A percentile compares a stretch with the other conserved stretches of the same genome.
Conservation (phyloP, 2,888 invertebrate species). For the Trissonchulus latispiculum region DNA sequence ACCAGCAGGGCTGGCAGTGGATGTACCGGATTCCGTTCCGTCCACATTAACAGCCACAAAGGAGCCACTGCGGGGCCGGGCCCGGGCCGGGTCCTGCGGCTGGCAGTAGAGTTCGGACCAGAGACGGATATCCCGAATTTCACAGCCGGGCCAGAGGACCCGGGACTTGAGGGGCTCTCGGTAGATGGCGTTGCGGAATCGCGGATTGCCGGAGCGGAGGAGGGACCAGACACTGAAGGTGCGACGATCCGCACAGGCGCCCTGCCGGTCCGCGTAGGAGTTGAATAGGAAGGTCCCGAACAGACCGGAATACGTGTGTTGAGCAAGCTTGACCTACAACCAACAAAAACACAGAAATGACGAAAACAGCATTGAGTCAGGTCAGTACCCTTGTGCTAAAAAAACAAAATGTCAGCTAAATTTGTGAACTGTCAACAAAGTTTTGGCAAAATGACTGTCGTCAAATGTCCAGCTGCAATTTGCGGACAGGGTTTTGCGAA, state of each 20-base stretch:
- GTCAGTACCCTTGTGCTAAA: too few relatives aligned
- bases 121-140: constrained; percentile 3
- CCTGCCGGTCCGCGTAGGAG: constrained; percentile 47
- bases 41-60: not conserved
- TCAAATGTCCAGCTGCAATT: too few relatives aligned
- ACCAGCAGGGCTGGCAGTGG: too few relatives aligned
- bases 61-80: not conserved
- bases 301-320: constrained; percentile 87
- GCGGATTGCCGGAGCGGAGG: constrained; percentile 50
- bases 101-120: constrained; percentile 14
- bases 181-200: constrained; percentile 59
- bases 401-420: too few relatives aligned
- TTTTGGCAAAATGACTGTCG: too few relatives aligned
- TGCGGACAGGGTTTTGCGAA: too few relatives aligned
- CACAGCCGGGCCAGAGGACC: constrained; percentile 1
- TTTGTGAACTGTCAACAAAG: too few relatives aligned
- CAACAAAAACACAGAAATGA: too few relatives aligned
- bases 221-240: constrained; percentile 72
- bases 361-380: too few relatives aligned
- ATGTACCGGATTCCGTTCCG: not conserved
- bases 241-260: constrained; percentile 56
- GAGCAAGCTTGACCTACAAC: constrained; percentile 76
- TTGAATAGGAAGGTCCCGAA: constrained; percentile 96
- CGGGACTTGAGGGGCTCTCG: too few relatives aligned
- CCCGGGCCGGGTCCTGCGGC: constrained; percentile 29